A percentile compares a stretch with the other conserved stretches of the same genome.
Conservation (phyloP, 2,113 vertebrate species). For the Misgurnus anguillicaudatus region DNA sequence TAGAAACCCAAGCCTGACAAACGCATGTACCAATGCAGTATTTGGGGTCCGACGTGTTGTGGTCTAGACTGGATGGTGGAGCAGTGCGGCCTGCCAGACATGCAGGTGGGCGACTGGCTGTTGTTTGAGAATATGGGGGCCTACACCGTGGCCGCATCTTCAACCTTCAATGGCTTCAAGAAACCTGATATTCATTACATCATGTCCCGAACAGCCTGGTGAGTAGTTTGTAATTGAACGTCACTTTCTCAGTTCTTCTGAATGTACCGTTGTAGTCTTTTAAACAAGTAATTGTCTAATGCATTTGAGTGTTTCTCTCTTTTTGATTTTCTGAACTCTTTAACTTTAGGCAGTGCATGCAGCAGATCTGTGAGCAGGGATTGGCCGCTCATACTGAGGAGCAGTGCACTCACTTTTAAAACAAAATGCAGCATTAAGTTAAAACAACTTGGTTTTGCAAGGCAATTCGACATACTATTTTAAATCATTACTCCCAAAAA, state of each 20-base stretch:
- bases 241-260: too few relatives aligned
- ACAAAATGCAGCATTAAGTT: too few relatives aligned
- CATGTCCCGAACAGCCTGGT: conserved; percentile 89
- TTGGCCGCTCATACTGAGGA: conserved; percentile 75
- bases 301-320: too few relatives aligned
- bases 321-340: not conserved
- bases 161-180: conserved; percentile 98
- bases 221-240: conserved; percentile 56
- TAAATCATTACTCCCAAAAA: too few relatives aligned
- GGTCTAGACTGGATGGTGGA: conserved; percentile 94
- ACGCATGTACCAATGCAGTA: conserved; percentile 85
- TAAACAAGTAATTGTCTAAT: too few relatives aligned
- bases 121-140: conserved; percentile 98
- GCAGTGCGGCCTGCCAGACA: conserved; percentile 84
- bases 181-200: conserved; percentile 89
- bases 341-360: conserved; percentile 84
- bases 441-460: too few relatives aligned
- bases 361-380: conserved; percentile 79
- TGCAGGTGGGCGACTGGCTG: conserved; percentile 95
- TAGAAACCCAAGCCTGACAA: conserved; percentile 93
- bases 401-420: too few relatives aligned
- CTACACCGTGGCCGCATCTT: conserved; percentile 92
- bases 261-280: too few relatives aligned
- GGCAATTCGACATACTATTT: too few relatives aligned
- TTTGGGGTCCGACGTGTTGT: conserved; percentile 97